Conservation (phyloP, 2,888 invertebrate species). For the Athalia circularis region DNA sequence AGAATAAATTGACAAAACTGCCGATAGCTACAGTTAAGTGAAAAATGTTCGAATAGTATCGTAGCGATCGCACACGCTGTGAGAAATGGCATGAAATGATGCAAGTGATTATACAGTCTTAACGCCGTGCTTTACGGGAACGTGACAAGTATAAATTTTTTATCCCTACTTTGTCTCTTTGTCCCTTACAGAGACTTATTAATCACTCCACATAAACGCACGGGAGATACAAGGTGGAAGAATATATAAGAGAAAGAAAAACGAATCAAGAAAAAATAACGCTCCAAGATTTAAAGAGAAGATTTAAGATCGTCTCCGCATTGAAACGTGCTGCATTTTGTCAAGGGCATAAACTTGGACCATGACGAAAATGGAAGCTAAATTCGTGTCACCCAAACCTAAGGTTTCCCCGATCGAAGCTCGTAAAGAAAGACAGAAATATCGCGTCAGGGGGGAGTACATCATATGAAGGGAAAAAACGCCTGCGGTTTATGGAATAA, state of each 20-base stretch:
- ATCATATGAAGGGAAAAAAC: not conserved
- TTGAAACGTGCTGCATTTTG: too few species aligned
- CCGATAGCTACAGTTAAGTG: too few species aligned
- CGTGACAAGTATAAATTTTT: slow-evolving; percentile 38
- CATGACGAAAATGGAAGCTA: too few species aligned
- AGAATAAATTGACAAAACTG: too few species aligned
- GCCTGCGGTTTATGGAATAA: not conserved
- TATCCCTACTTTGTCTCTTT: slow-evolving; percentile 11
- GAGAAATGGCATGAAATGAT: too few species aligned
- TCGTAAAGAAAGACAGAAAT: not conserved
- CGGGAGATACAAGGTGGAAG: not conserved
- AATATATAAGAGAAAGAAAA: not conserved
- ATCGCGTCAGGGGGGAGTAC: not conserved
- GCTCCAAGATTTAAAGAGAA: not conserved
- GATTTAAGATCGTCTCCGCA: not conserved
- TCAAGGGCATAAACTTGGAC: too few species aligned
- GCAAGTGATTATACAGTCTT: too few species aligned
- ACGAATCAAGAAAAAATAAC: slow-evolving; percentile 2
- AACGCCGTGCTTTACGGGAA: not conserved
- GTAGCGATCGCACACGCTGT: too few species aligned
- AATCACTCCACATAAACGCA: slow-evolving; percentile 8
- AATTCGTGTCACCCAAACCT: too few species aligned
- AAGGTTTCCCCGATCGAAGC: too few species aligned
- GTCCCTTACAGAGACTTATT: slow-evolving; percentile 34
- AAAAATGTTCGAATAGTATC: too few species aligned